A percentile compares a stretch with the other conserved stretches of the same genome.
phyloP scores from a whole-genome alignment of 2,888 invertebrate genomes.

The Agriopis aurantiaria region DNA sequence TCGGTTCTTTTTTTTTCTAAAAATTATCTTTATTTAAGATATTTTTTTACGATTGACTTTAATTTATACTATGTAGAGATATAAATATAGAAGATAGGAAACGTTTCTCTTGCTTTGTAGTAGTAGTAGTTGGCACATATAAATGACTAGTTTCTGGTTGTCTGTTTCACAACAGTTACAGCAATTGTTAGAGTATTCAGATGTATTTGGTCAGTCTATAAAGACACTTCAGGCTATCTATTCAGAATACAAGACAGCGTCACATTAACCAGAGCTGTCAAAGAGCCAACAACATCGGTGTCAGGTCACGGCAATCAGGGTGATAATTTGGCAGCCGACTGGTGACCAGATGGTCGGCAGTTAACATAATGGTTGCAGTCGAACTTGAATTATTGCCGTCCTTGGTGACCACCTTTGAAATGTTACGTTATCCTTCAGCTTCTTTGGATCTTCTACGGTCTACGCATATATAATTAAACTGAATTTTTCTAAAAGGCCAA shows the following conservation, averaged over 20 bases:
- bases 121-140: no score
- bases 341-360: constrained; percentile 38
- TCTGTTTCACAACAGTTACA: no score
- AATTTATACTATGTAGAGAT: no score
- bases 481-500: no score
- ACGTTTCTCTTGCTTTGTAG: no score
- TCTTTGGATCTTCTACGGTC: neutral
- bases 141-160: no score
- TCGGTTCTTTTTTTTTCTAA: no score
- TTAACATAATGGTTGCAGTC: constrained; percentile 33
- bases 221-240: no score
- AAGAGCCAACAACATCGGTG: constrained; percentile 30
- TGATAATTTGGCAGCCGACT: constrained; percentile 43
- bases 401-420: constrained; percentile 1
- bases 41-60: no score
- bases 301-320: constrained; percentile 34
- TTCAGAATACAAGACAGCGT: constrained; percentile 2
- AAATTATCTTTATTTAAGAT: no score
- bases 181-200: neutral
- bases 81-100: no score
- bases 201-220: neutral
- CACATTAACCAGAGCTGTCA: constrained; percentile 21
- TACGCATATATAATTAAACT: no score
- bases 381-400: constrained; percentile 31
- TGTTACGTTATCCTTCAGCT: neutral